A percentile compares a stretch with the other conserved stretches of the same genome.
These are phyloP conservation scores for Heterodera schachtii DNA, from an alignment of 1,140 invertebrate genomes.

Conservation along the genomic window DNA sequence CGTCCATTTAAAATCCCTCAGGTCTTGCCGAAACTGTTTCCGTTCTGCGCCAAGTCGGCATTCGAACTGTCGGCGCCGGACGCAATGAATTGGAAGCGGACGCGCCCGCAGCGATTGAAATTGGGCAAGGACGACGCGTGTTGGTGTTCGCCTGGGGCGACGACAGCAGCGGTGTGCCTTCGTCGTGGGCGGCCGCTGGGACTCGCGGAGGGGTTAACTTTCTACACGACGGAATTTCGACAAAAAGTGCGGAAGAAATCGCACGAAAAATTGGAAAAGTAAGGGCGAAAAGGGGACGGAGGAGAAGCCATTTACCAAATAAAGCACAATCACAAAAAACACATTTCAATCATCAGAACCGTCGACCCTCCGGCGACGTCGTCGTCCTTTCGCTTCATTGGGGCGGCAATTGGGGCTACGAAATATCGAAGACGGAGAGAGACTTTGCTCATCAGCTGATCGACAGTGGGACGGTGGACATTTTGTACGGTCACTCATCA, in stretches of 20 bases:
- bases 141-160: constrained; percentile 23
- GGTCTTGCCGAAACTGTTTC: not conserved
- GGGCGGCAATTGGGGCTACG: constrained; percentile 24
- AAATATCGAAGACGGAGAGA: constrained; percentile 5
- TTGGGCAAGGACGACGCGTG: constrained; percentile 21
- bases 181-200: constrained; percentile 23
- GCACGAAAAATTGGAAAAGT: constrained; percentile 13
- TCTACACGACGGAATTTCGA: constrained; percentile 15
- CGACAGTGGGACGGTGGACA: constrained; percentile 10
- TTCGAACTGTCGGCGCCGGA: constrained; percentile 27
- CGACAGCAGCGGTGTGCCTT: constrained; percentile 31
- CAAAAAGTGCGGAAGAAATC: constrained; percentile 11
- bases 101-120: constrained; percentile 18
- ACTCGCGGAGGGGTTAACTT: constrained; percentile 17
- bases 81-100: constrained; percentile 9
- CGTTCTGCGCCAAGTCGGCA: not conserved
- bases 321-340: not conserved
- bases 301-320: not conserved
- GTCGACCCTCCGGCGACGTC: constrained; percentile 8
- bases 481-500: constrained; percentile 18
- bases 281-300: not conserved
- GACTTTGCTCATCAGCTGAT: constrained; percentile 17
- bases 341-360: not conserved
- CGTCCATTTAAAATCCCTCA: not conserved
- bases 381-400: constrained; percentile 19